Conservation (phyloP, 2,797 vertebrate genomes). For the Clarias laeviceps region DNA sequence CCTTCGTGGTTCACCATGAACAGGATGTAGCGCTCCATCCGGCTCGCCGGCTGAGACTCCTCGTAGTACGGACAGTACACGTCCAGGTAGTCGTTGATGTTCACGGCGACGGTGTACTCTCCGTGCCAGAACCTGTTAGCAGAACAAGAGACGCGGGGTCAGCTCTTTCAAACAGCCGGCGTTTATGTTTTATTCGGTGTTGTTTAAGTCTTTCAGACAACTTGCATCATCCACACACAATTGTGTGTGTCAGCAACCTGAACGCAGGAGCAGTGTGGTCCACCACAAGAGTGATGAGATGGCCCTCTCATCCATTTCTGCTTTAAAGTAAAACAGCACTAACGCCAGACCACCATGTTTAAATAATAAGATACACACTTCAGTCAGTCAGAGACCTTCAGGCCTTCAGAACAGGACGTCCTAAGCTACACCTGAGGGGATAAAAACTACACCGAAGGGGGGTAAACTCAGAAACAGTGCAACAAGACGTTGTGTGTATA, state of each 20-base stretch:
- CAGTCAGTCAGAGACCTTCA: background rate
- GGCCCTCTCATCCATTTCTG: background rate
- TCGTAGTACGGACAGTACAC: constrained; percentile 97
- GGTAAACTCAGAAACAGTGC: too few species aligned
- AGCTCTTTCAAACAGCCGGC: background rate
- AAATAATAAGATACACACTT: background rate
- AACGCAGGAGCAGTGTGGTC: background rate
- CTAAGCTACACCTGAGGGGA: background rate
- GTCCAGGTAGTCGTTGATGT: constrained; percentile 97
- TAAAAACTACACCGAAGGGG: background rate
- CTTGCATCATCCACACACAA: background rate
- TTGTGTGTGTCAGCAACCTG: background rate
- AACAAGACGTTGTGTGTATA: background rate
- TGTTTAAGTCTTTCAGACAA: background rate
- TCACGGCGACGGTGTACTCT: constrained; percentile 92
- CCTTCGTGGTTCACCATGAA: constrained; percentile 96
- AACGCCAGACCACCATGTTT: background rate
- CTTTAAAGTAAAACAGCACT: background rate
- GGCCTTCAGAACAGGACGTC: background rate
- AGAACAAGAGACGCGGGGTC: background rate
- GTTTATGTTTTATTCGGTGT: background rate
- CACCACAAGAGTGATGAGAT: background rate
- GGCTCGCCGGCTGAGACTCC: constrained; percentile 83
- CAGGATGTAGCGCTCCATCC: constrained; percentile 91
- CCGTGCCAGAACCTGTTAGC: constrained; percentile 83